phyloP scores from a whole-genome alignment of 1,140 invertebrate genomes.

The Danaus melanippus region DNA sequence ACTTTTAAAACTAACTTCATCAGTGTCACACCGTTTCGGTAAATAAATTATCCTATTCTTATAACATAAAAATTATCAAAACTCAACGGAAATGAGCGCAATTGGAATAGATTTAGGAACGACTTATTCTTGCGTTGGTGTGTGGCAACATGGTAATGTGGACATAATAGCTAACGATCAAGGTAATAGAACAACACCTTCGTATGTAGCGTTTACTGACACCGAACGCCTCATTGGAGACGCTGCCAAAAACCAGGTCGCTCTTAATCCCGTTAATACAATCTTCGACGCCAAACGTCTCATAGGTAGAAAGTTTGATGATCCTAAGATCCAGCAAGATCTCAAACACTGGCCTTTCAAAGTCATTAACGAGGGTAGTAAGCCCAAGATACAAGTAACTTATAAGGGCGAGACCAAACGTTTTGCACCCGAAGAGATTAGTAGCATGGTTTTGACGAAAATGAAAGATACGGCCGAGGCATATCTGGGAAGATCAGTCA shows the following conservation, averaged over 20 bases:
- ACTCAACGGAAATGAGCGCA: conserved; percentile 65
- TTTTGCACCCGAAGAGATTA: conserved; percentile 85
- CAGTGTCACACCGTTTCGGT: too few species aligned
- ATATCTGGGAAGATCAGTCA: conserved; percentile 79
- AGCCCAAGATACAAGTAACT: conserved; percentile 80
- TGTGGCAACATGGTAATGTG: conserved; percentile 88
- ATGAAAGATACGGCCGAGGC: conserved; percentile 74
- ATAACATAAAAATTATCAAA: conserved; percentile 8
- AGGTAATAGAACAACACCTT: conserved; percentile 92
- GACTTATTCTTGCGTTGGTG: conserved; percentile 87
- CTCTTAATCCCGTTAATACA: conserved; percentile 66
- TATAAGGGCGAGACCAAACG: conserved; percentile 82
- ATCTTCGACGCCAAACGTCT: conserved; percentile 72
- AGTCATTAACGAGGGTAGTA: conserved; percentile 77
- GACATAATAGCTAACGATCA: conserved; percentile 96
- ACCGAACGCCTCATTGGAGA: conserved; percentile 84
- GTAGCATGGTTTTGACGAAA: conserved; percentile 78
- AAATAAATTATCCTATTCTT: too few species aligned
- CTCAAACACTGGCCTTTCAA: conserved; percentile 85
- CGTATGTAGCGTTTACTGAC: conserved; percentile 91
- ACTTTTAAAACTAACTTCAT: too few species aligned
- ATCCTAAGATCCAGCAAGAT: conserved; percentile 81
- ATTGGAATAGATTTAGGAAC: conserved; percentile 87
- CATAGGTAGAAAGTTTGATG: conserved; percentile 80
- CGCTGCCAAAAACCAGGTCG: conserved; percentile 79